Base-by-base conservation (phyloP, 2,113 vertebrate genomes). In the Corydoras sp. region DNA sequence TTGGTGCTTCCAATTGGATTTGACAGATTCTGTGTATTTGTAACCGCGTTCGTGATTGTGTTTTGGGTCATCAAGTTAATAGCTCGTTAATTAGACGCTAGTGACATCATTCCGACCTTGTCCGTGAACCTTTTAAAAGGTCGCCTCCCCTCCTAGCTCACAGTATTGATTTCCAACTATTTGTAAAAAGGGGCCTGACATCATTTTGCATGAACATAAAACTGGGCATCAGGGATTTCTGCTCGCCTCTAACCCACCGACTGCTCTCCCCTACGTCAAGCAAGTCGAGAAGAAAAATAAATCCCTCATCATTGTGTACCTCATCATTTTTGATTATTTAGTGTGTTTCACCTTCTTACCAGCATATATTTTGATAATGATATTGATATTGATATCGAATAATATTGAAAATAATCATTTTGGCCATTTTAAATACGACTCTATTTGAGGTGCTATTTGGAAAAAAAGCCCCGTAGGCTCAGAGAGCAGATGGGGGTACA, bases 81-180 rank as follows among this genome's bases (percentile, higher is more conserved):
- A 85, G 82, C 58, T 79, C 75, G 82, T 86, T 84, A 84, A 87
- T 87, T 87, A 80, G 81, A 80, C 68, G 75, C 69, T 63, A 67
- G 58, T 85, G 83, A 86, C 68, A 81, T 81, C 80, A 82, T 68
- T 69, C 68, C 85, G 83, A 85, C 82, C 80, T 80, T 75, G 82
- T 63, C 72, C 80, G 73, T 84, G 83, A 90, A 89, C 89, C 89
- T 87, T 88, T 85, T 81, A 82, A 83, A 79, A 81, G 84, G 62
- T 69, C 70, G 74, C 79, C 78, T 80, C 73, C 63, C 50, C 72
- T 43, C 65, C 61, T 71, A 31, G 68, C 77, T 77, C 74, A 6
- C 59, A 30, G 54, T 73, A 88, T 88, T 75, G 83, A 88, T 88
- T 83, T 61, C 49, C 65, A 78, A 75, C 43, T 73, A 79, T 72